phyloP scores from a whole-genome alignment of 2,888 invertebrate species.

The Rhorus exstirpatorius region DNA sequence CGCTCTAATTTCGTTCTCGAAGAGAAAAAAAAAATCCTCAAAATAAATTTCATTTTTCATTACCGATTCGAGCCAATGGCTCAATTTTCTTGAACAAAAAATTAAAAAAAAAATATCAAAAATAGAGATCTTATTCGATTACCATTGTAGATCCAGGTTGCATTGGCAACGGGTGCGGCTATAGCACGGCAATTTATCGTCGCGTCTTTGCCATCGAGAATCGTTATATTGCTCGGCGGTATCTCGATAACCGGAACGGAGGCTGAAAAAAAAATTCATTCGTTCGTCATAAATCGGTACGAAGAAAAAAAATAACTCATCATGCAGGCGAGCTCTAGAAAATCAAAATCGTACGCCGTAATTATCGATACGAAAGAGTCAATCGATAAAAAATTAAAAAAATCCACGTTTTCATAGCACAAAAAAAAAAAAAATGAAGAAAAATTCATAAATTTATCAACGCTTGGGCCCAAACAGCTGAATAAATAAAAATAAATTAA shows the following conservation, averaged over 20 bases:
- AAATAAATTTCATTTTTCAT: too few species aligned
- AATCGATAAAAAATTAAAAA: slow-evolving; percentile 11
- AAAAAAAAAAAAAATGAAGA: not conserved
- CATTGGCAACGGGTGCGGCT: slow-evolving; percentile 96
- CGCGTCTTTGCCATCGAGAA: slow-evolving; percentile 97
- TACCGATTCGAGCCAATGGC: too few species aligned
- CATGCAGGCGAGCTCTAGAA: slow-evolving; percentile 53
- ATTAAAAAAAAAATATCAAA: not conserved
- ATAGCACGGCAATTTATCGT: slow-evolving; percentile 94
- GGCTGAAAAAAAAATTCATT: slow-evolving; percentile 88
- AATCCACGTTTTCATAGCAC: slow-evolving; percentile 5
- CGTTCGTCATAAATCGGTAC: not conserved
- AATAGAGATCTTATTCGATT: slow-evolving; percentile 80
- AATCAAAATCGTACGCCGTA: too few species aligned
- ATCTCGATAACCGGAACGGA: slow-evolving; percentile 95
- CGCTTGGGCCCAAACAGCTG: too few species aligned
- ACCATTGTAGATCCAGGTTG: slow-evolving; percentile 97
- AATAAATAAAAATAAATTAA: slow-evolving; percentile 13
- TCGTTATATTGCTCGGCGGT: slow-evolving; percentile 94
- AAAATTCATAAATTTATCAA: too few species aligned
- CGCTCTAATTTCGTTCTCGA: too few species aligned
- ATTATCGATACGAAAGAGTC: too few species aligned
- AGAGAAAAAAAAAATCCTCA: too few species aligned
- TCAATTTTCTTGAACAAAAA: too few species aligned
- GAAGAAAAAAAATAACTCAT: not conserved